These are phyloP conservation scores for Poeciliopsis prolifica DNA, from an alignment of 2,113 vertebrate genomes.

Conservation along the genomic window DNA sequence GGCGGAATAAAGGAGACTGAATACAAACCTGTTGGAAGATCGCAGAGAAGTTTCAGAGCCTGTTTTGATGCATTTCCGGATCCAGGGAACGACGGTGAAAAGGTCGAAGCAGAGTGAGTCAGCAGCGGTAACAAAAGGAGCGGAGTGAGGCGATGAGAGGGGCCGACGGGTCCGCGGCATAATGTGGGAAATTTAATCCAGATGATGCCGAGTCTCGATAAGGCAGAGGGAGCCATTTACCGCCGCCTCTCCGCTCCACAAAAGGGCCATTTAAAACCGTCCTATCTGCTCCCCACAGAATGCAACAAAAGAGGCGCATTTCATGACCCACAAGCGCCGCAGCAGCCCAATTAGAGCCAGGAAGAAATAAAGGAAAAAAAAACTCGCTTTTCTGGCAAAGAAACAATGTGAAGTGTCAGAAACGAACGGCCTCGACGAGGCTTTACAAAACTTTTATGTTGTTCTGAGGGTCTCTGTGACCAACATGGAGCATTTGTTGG, in stretches of 20 bases:
- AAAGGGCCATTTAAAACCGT: constrained; percentile 82
- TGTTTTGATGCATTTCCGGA: constrained; percentile 22
- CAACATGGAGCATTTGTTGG: background rate
- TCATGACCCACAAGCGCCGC: constrained; percentile 50
- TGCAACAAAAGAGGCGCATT: constrained; percentile 70
- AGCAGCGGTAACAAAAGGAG: constrained; percentile 71
- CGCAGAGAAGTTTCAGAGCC: background rate
- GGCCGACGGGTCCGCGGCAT: constrained; percentile 70
- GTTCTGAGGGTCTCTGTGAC: background rate
- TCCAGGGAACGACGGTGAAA: constrained; percentile 10
- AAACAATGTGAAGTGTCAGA: constrained; percentile 8
- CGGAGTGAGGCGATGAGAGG: constrained; percentile 62
- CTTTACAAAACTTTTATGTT: background rate
- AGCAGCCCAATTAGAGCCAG: constrained; percentile 53
- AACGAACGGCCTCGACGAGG: no score
- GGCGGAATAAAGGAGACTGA: background rate
- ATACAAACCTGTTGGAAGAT: background rate
- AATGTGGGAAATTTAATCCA: constrained; percentile 92
- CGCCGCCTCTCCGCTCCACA: constrained; percentile 88
- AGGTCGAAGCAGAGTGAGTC: constrained; percentile 56
- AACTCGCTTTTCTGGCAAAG: constrained; percentile 1
- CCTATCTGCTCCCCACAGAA: constrained; percentile 78
- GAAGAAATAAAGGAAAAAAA: background rate
- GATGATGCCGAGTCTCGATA: constrained; percentile 89
- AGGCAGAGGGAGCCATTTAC: constrained; percentile 85